Base-by-base conservation (phyloP, 2,888 invertebrate genomes). In the Hetaerina titia region DNA sequence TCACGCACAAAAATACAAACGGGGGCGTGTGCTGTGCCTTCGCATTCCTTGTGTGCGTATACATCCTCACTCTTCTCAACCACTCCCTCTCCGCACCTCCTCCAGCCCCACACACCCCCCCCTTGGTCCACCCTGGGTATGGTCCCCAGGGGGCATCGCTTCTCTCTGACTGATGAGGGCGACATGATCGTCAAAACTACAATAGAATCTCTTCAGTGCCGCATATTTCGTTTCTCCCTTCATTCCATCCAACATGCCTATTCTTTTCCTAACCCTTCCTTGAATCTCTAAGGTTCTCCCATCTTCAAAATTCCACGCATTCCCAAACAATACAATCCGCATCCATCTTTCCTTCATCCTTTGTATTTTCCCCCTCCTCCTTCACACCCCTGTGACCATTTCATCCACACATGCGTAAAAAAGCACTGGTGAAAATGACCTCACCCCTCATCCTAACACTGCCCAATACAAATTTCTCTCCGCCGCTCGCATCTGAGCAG, bases 191-290 rank as follows among this genome's bases (percentile, higher is more conserved):
- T 22, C 69, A 17, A 17, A 19, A 69, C 17, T 69, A 13, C 5
- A 69, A n/a, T n/a, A 22, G 9, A 19, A 7, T 69, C 8, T 69
- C 69, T 19, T 69, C 69, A 13, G 1, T 22, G n/a, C 15, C 69
- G 19, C 87, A 31, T 17, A 95, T 95, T 95, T 90, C 60, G 94
- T 95, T 94, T 94, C 95, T 94, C 94, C 95, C 95, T 90, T 95
- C 90, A 94, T 90, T 81, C 89, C 88, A 57, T 69, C 94, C 57
- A 90, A 95, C 95, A 31, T 90, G 95, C 95, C 45, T 45, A 45
- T 45, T 45, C 45, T 45, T 45, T 45, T 45, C 45, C 45, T 45
- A 1, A 45, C 45, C 56, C 95, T 95, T 74, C 95, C 89, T 81
- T 89, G 58, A 88, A 94, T 95, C 94, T 90, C 95, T 95, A 95